Percentiles rank a stretch among this genome's conserved stretches.
Evolutionary conservation across 2,888 invertebrate species (phyloP).

Genomic region (Drosophila melanocephala): DNA sequence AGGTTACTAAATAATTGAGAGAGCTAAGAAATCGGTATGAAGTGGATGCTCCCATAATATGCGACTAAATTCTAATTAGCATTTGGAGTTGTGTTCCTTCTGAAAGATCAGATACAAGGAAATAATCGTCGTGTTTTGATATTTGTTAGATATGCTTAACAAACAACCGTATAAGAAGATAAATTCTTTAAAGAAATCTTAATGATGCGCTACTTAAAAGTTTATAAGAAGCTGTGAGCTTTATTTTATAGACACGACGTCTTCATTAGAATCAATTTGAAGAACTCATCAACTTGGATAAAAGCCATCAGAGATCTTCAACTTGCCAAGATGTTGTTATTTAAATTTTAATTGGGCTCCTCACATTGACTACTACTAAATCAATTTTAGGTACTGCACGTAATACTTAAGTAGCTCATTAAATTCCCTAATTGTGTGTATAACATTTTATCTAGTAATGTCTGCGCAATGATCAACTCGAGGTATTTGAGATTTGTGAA

Average conservation of each 20-base stretch:
- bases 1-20: slow-evolving; percentile 57
- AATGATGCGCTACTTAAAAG: slow-evolving; percentile 1
- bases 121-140: not conserved
- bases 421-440: slow-evolving; percentile 21
- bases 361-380: slow-evolving; percentile 12
- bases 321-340: not conserved
- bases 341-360: not conserved
- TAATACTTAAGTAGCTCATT: slow-evolving; percentile 30
- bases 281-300: slow-evolving; percentile 2
- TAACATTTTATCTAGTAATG: slow-evolving; percentile 7
- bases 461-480: slow-evolving; percentile 32
- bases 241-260: not conserved
- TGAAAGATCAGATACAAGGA: not conserved
- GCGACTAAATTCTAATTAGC: not conserved
- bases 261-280: slow-evolving; percentile 5
- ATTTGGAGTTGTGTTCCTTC: not conserved
- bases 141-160: not conserved
- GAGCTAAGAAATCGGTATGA: not conserved
- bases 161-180: not conserved
- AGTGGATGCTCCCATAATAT: not conserved
- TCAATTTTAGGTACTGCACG: slow-evolving; percentile 15
- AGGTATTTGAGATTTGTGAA: slow-evolving; percentile 2
- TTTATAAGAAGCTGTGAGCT: not conserved
- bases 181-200: not conserved
- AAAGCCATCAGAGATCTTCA: not conserved